Base-by-base conservation (phyloP, 1,140 invertebrate species). In the Plodia interpunctella region DNA sequence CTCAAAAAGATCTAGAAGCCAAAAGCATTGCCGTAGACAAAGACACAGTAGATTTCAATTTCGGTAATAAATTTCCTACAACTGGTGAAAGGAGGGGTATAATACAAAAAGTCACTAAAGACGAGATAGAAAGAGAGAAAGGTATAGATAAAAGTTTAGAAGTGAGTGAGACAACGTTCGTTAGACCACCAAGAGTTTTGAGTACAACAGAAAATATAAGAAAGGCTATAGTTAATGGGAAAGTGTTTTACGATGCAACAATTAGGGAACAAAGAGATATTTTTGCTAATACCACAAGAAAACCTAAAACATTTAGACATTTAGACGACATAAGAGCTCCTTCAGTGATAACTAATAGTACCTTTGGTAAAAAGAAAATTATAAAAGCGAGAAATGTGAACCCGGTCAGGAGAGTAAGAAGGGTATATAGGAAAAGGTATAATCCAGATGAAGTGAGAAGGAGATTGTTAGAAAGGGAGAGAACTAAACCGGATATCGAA, bases 371-470 rank as follows among this genome's bases (percentile, higher is more conserved):
- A 35, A 80, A 74, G 55, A 85, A 86, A 65, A 72, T 77, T 17
- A 60, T 87, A 0, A 78, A 67, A 61, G 63, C 80, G 6, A 83
- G 86, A 58, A 88, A 86, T 59, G 76, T 76, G 0, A 89, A 87
- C 60, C 83, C 87, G 0, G 70, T 89, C 0, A 76, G 84, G 70
- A 77, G 80, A 63, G 83, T 85, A 0, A 74, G 80, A 64, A 79
- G 87, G 30, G 80, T 87, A 15, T 87, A 83, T 49, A 83, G 70
- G 68, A 87, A 86, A 62, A 83, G 76, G 66, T 87, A 87, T 49
- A 89, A 89, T 51, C 87, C 87, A 59, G 84, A 81, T 8, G 87
- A 89, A 78, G 84, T 89, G 0, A 82, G 87, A 72, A 80, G 78
- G 66, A 72, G 83, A 64, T 75, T 89, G 64, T 73, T 89, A 52